These are phyloP conservation scores for Megaceryle alcyon DNA, from an alignment of 2,797 vertebrate species.

Conservation along the genomic window DNA sequence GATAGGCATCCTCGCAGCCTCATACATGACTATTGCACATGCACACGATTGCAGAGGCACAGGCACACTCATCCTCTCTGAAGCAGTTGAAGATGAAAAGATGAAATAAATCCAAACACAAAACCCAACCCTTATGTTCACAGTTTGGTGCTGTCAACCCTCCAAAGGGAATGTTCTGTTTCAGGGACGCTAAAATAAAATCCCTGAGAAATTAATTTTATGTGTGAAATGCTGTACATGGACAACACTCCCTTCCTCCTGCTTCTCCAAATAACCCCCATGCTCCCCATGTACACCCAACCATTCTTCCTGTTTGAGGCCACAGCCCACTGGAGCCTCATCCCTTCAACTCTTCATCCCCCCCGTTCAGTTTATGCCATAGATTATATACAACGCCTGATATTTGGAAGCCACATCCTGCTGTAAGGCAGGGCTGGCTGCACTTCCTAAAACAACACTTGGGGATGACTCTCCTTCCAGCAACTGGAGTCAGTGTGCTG, in stretches of 20 bases:
- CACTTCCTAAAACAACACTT: constrained; percentile 13
- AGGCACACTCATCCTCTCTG: not conserved
- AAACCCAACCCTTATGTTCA: not conserved
- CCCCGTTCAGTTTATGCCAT: not conserved
- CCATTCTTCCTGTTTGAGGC: not conserved
- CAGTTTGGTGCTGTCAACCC: not conserved
- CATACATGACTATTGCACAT: not conserved
- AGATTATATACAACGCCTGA: not conserved
- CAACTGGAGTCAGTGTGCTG: not conserved
- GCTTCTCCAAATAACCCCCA: not conserved
- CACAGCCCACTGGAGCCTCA: not conserved
- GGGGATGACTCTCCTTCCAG: constrained; percentile 47
- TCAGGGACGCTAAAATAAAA: constrained; percentile 4
- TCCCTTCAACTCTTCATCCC: not conserved
- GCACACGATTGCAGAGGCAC: not conserved
- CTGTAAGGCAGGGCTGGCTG: constrained; percentile 49
- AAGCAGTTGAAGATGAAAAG: not conserved
- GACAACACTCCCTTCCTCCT: not conserved
- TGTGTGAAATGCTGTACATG: not conserved
- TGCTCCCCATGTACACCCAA: not conserved
- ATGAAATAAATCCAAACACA: constrained; percentile 1
- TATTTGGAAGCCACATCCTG: constrained; percentile 62
- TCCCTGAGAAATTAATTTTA: not conserved
- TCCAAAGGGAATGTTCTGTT: not conserved
- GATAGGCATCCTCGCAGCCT: not conserved